phyloP scores from a whole-genome alignment of 2,113 vertebrate genomes.

The Menura novaehollandiae region DNA sequence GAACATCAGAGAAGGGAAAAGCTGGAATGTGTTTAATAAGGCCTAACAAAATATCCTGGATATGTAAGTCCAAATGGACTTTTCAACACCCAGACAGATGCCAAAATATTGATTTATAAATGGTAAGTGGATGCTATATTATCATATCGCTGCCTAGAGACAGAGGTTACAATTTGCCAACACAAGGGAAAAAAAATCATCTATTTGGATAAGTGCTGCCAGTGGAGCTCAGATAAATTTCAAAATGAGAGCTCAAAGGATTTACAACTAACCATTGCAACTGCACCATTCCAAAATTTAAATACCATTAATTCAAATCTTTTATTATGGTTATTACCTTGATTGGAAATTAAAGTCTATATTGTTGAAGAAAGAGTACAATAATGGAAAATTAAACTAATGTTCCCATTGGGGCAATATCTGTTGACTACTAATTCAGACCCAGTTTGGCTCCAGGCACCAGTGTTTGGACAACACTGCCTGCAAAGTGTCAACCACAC shows the following conservation, averaged over 20 bases:
- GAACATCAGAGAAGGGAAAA: background rate
- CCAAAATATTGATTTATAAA: background rate
- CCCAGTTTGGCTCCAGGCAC: background rate
- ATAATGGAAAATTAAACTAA: constrained; percentile 7
- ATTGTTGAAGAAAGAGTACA: background rate
- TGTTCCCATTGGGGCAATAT: background rate
- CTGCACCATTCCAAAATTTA: background rate
- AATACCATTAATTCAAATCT: background rate
- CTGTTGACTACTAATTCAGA: background rate
- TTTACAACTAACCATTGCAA: background rate
- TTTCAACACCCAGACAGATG: background rate
- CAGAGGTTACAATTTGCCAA: background rate
- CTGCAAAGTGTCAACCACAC: background rate
- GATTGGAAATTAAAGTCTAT: background rate
- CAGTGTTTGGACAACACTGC: background rate
- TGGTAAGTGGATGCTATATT: background rate
- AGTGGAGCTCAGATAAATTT: background rate
- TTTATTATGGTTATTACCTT: background rate
- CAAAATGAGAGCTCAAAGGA: background rate
- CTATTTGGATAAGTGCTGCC: background rate
- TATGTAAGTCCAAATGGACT: background rate
- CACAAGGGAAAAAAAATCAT: background rate
- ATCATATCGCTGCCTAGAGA: background rate
- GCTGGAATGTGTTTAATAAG: background rate
- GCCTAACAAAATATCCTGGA: background rate